These are phyloP conservation scores for Teleogryllus occipitalis DNA, from an alignment of 1,140 invertebrate species.

Conservation along the genomic window DNA sequence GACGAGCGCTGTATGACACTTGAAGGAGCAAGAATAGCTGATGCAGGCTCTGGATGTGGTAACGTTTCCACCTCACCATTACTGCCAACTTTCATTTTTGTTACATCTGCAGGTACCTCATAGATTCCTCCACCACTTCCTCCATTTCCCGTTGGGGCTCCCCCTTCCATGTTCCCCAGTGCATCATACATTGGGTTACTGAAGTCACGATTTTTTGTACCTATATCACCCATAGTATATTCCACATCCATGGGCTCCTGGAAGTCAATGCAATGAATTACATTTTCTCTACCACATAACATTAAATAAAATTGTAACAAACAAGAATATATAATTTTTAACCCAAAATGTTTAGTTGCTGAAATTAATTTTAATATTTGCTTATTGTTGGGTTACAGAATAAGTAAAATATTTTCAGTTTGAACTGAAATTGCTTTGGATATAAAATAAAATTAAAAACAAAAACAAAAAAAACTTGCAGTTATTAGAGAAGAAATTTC, in stretches of 20 bases:
- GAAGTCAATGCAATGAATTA: not conserved
- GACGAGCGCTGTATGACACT: slow-evolving; percentile 67
- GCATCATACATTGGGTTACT: slow-evolving; percentile 95
- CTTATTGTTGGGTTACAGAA: too few species aligned
- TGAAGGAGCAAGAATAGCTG: slow-evolving; percentile 68
- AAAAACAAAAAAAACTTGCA: too few species aligned
- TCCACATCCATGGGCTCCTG: slow-evolving; percentile 57
- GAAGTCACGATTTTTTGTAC: slow-evolving; percentile 76
- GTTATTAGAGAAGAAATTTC: too few species aligned
- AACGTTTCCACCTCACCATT: slow-evolving; percentile 33
- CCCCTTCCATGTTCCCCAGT: slow-evolving; percentile 43
- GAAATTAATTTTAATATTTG: too few species aligned
- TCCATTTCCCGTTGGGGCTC: slow-evolving; percentile 48
- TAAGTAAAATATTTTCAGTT: too few species aligned
- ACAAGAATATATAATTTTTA: not conserved
- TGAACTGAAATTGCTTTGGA: too few species aligned
- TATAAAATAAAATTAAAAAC: too few species aligned
- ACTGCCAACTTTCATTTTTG: slow-evolving; percentile 46
- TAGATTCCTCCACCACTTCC: slow-evolving; percentile 58
- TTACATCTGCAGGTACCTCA: slow-evolving; percentile 66
- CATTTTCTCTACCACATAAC: not conserved
- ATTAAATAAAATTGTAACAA: not conserved
- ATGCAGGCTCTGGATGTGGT: slow-evolving; percentile 44
- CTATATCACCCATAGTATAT: slow-evolving; percentile 63
- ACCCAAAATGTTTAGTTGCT: not conserved